Evolutionary conservation across 1,140 invertebrate species (phyloP).

Genomic region (Eurosta solidaginis): DNA sequence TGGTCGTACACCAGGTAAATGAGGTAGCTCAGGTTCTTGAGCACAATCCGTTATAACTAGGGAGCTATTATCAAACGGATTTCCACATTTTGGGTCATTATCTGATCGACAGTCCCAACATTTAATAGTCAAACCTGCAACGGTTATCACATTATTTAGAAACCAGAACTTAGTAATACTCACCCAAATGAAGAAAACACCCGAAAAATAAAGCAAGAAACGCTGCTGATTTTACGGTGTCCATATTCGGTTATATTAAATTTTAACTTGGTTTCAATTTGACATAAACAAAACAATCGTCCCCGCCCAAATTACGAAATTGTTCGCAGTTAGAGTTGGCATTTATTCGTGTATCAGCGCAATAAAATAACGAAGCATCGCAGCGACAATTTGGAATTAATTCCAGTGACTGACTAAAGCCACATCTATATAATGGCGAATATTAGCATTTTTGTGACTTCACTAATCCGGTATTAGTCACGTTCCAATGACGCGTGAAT

Average conservation of each 20-base stretch:
- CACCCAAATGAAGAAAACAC: constrained; percentile 49
- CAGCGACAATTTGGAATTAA: too few species aligned
- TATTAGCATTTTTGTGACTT: too few species aligned
- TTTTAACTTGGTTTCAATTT: background rate
- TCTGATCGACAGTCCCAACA: constrained; percentile 91
- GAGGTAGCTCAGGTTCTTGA: constrained; percentile 67
- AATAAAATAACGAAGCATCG: too few species aligned
- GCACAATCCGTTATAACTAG: constrained; percentile 85
- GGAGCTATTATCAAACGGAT: constrained; percentile 90
- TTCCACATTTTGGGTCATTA: constrained; percentile 86
- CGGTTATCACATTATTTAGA: background rate
- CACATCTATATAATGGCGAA: too few species aligned
- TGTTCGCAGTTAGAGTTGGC: background rate
- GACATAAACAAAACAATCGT: background rate
- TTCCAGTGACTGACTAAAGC: too few species aligned
- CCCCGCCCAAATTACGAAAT: constrained; percentile 18
- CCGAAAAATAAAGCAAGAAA: constrained; percentile 36
- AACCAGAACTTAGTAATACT: constrained; percentile 5
- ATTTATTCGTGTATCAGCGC: too few species aligned
- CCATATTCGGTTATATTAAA: constrained; percentile 36
- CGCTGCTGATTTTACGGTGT: constrained; percentile 38
- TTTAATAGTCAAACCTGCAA: constrained; percentile 74
- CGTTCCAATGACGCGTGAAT: too few species aligned
- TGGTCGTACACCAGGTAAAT: constrained; percentile 72
- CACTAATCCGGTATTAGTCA: too few species aligned